These are phyloP conservation scores for Microplitis demolitor DNA, from an alignment of 1,140 invertebrate genomes.

Conservation along the genomic window DNA sequence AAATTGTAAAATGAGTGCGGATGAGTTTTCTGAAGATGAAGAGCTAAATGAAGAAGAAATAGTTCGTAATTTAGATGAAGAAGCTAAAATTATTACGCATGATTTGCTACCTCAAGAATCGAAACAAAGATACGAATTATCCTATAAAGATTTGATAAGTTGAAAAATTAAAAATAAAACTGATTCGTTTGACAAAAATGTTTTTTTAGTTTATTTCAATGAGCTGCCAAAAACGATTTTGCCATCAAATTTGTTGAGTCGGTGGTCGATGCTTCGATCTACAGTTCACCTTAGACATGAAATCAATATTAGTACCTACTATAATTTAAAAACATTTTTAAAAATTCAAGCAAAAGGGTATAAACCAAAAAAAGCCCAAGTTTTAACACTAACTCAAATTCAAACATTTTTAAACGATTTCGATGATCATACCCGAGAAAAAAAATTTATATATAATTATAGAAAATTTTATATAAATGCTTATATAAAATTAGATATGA, in stretches of 20 bases:
- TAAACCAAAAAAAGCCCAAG: neutral
- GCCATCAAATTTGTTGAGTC: slow-evolving; percentile 19
- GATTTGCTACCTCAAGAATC: slow-evolving; percentile 13
- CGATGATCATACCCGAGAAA: too few species aligned
- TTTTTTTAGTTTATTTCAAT: slow-evolving; percentile 4
- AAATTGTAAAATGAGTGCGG: too few species aligned
- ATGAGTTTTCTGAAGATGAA: too few species aligned
- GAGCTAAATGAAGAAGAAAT: neutral
- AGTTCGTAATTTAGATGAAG: neutral
- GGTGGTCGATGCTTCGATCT: slow-evolving; percentile 18
- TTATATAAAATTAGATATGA: too few species aligned
- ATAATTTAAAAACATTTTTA: slow-evolving; percentile 17
- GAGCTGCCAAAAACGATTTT: neutral
- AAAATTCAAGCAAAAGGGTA: slow-evolving; percentile 18
- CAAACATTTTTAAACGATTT: too few species aligned
- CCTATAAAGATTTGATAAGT: neutral
- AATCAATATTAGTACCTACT: slow-evolving; percentile 17
- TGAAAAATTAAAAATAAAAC: neutral
- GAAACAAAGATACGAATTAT: neutral
- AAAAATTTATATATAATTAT: too few species aligned
- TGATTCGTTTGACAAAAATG: neutral
- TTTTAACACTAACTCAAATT: neutral
- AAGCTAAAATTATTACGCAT: neutral
- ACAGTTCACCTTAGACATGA: neutral
- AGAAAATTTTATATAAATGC: too few species aligned